Conservation (phyloP, 1,140 invertebrate genomes). For the Battus philenor region DNA sequence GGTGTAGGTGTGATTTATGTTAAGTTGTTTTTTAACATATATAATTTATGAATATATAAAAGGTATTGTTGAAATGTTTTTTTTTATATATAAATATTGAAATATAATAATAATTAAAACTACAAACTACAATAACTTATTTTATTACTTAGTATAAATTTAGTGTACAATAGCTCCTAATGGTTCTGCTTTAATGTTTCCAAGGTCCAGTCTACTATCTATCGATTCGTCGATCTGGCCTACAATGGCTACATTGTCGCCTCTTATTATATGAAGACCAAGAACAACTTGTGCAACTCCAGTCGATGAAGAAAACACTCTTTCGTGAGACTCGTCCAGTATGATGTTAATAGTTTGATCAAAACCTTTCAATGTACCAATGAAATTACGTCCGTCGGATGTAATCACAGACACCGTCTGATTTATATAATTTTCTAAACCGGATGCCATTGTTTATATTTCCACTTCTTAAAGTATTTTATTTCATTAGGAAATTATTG, state of each 20-base stretch:
- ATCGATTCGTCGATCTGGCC: conserved; percentile 95
- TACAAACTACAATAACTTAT: conserved; percentile 8
- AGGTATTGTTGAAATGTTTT: too few relatives aligned
- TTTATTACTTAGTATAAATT: conserved; percentile 29
- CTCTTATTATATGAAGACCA: conserved; percentile 97
- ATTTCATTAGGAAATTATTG: conserved; percentile 7
- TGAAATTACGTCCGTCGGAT: conserved; percentile 95
- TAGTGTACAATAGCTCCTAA: conserved; percentile 90
- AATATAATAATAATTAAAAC: conserved; percentile 1
- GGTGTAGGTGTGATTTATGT: too few relatives aligned
- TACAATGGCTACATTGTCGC: conserved; percentile 97
- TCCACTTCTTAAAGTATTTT: conserved; percentile 12
- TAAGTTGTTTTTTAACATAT: too few relatives aligned
- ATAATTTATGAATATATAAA: too few relatives aligned
- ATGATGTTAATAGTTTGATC: conserved; percentile 99
- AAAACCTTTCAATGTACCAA: conserved; percentile 88
- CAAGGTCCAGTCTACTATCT: conserved; percentile 89
- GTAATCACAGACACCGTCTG: conserved; percentile 96
- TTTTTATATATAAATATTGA: too few relatives aligned
- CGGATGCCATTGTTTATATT: conserved; percentile 81
- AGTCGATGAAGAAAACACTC: conserved; percentile 93
- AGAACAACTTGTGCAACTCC: conserved; percentile 98
- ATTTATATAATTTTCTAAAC: conserved; percentile 90
- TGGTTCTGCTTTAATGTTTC: conserved; percentile 92
- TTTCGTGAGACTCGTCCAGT: conserved; percentile 97